A percentile compares a stretch with the other conserved stretches of the same genome.
Conservation (phyloP, 1,140 invertebrate species). For the Cydia strobilella region DNA sequence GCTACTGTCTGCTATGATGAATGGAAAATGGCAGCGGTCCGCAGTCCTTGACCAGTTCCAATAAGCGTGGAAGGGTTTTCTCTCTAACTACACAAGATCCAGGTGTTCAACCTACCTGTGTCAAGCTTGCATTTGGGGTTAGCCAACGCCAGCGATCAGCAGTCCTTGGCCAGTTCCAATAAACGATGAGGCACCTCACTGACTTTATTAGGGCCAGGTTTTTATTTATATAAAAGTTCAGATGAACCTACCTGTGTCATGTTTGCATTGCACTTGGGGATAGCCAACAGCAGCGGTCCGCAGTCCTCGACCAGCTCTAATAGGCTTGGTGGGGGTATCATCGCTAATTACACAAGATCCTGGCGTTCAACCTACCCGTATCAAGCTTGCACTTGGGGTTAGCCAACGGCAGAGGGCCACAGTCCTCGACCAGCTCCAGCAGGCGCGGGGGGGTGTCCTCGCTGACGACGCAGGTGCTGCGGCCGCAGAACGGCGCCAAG, state of each 20-base stretch:
- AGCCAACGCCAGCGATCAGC: no score
- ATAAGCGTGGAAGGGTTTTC: no score
- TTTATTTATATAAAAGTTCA: no score
- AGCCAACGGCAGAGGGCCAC: conserved; percentile 90
- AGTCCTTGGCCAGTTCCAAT: no score
- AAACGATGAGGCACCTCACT: no score
- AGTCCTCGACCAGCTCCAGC: conserved; percentile 92
- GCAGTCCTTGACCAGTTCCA: no score
- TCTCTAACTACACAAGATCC: no score
- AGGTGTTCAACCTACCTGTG: conserved; percentile 81
- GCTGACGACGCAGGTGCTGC: conserved; percentile 90
- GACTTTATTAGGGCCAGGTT: no score
- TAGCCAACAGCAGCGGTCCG: conserved; percentile 91
- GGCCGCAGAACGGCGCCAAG: conserved; percentile 91
- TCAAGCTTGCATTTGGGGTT: conserved; percentile 91
- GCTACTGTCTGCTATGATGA: no score
- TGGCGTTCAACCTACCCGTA: conserved; percentile 71
- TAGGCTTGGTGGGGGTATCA: conserved; percentile 85
- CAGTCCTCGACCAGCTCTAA: conserved; percentile 93
- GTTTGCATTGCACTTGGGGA: conserved; percentile 50
- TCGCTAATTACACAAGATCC: conserved; percentile 83
- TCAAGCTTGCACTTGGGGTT: conserved; percentile 93
- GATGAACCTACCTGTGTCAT: no score
- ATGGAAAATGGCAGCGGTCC: no score
- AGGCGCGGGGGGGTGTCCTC: conserved; percentile 87